A percentile compares a stretch with the other conserved stretches of the same genome.
Evolutionary conservation across 2,113 vertebrate genomes (phyloP).

Genomic region (Neotragus moschatus): DNA sequence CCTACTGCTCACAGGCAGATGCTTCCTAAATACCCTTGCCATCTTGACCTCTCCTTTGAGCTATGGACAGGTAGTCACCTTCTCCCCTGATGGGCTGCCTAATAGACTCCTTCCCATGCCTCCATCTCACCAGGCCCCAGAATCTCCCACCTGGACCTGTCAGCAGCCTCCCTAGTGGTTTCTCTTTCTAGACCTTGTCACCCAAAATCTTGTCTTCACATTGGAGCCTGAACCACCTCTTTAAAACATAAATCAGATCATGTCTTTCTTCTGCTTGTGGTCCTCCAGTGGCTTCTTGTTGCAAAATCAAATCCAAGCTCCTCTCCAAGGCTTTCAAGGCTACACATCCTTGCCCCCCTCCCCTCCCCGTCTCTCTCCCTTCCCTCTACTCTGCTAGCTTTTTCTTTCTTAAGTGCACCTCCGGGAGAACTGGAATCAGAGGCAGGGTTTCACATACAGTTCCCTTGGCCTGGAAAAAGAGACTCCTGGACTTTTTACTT

Average conservation of each 20-base stretch:
- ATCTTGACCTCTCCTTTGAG: not conserved
- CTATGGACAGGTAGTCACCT: not conserved
- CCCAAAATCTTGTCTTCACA: not conserved
- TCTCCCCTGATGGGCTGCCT: not conserved
- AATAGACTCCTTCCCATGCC: not conserved
- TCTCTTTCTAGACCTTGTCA: not conserved
- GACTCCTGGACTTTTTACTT: not conserved
- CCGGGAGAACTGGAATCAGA: not conserved
- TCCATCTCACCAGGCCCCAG: not conserved
- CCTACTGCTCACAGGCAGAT: not conserved
- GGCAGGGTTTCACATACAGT: not conserved
- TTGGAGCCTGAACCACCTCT: not conserved
- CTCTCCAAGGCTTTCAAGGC: not conserved
- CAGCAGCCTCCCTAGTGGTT: not conserved
- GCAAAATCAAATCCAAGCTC: not conserved
- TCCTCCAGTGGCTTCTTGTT: not conserved
- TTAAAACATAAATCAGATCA: not conserved
- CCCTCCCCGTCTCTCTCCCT: rapidly evolving
- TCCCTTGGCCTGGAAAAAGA: not conserved
- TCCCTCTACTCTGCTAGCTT: too few species aligned
- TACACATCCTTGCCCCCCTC: not conserved
- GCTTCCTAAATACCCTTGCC: not conserved
- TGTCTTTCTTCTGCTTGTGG: not conserved
- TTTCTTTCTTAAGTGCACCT: not conserved
- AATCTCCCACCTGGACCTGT: not conserved